Evolutionary conservation across 2,113 vertebrate genomes (phyloP), one percentile per base, ranked within the genome.

Genomic region (Rhinoderma darwinii): DNA sequence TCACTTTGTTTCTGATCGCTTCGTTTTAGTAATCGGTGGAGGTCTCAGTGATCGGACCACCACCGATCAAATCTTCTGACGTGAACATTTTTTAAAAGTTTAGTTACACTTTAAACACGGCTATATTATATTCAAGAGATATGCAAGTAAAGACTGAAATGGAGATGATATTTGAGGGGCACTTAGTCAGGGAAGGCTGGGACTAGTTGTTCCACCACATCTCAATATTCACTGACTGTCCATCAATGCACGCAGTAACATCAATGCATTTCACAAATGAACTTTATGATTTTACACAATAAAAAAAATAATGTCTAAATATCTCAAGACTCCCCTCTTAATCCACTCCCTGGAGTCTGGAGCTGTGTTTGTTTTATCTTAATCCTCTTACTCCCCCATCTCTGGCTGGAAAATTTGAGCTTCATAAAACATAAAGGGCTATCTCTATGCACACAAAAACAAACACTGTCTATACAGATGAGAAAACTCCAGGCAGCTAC

Each of bases 301-400:
- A 81, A 43, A 66, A 43, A 72, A 63, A 41, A 47, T 5, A 80
- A 63, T 1, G 56, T 27, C 56, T 78, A 54, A 50, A 78, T 50
- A 51, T 35, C 32, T 20, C 44, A n/a, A 82, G 22, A 25, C 78
- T 81, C 79, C 39, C 25, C 8, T 27, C n/a, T 20, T 59, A 82
- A 82, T 82, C 20, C 25, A 44, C 15, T 82, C 79, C 79, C 79
- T 10, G 39, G 56, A 66, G 79, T 63, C 56, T 63, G n/a, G 66
- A 68, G 32, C 43, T 32, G 25, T 83, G 63, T 72, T 83, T 37
- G 25, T 37, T 72, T 83, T 72, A 83, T 72, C 82, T 83, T 83
- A 51, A 51, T 50, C 82, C 56, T n/a, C 10, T 35, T 72, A 83
- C 66, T 72, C 82, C 61, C 82, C 14, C 51, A 15, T 80, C 35